Evolutionary conservation across 1,140 invertebrate genomes (phyloP), one percentile per base, ranked within the genome.

Genomic region (Dinoponera quadriceps): DNA sequence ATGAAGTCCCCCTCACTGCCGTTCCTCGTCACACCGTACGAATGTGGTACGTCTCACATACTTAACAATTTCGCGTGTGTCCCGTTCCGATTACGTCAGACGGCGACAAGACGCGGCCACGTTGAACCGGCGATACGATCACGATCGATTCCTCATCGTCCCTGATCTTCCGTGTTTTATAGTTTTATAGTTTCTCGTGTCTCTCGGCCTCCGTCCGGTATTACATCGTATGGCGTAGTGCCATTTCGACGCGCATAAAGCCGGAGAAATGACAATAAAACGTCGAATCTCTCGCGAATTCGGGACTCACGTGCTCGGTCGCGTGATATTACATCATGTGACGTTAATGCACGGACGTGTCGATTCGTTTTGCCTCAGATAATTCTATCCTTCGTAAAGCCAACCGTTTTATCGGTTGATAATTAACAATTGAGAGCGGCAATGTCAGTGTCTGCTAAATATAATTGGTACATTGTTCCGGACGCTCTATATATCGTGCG

Each of bases 261-360:
- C 13, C 18, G 27, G 16, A 33, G 18, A 54, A 14, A n/a, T 14
- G 20, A 29, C 33, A 29, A 68, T 27, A 68, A 29, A 78, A 68
- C 55, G 49, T 29, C 74, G 55, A 80, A 80, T 55, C 68, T 80
- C 38, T 44, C 51, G 14, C 49, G 3, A 55, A 29, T 38, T 68
- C 65, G 48, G 48, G 20, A 18, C 22, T 22, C 16, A 2, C 11
- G 22, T 18, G 29, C 7, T 22, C 48, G 16, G 29, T 16, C 20
- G 14, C 20, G 16, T 27, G 27, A 51, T 33, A 22, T 69, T 69
- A 44, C 20, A 22, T 69, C 33, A 38, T 54, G 51, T 44, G 63
- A 48, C 22, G 25, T 22, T 16, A 9, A 44, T 9, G 18, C 7
- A 18, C 27, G 27, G 48, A 16, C 48, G 48, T 22, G 29, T 11